These are phyloP conservation scores for Rotaria magnacalcarata DNA, from an alignment of 2,888 invertebrate species.

Conservation along the genomic window DNA sequence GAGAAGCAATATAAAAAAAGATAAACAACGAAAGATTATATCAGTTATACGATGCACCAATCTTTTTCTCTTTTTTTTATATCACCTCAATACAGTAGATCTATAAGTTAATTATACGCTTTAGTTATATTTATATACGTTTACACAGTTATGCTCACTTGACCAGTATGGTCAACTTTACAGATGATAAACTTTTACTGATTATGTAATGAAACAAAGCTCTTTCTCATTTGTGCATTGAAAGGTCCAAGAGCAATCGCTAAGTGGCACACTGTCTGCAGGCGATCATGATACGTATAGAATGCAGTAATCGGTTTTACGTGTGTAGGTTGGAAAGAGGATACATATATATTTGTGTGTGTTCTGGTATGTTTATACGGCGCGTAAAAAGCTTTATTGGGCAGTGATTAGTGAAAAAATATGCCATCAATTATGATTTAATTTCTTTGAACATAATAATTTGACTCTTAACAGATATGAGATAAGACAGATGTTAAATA, in stretches of 20 bases:
- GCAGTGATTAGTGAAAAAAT: neutral
- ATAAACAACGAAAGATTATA: neutral
- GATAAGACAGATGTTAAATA: conserved; percentile 4
- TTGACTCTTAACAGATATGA: neutral
- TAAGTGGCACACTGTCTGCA: conserved; percentile 29
- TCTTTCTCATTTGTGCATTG: neutral
- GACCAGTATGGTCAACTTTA: neutral
- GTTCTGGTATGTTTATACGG: neutral
- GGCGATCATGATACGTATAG: conserved; percentile 22
- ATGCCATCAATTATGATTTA: neutral
- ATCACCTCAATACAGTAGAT: neutral
- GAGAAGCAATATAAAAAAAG: neutral
- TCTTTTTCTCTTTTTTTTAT: neutral
- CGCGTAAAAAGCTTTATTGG: neutral
- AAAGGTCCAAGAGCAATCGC: conserved; percentile 26
- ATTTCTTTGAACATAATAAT: neutral
- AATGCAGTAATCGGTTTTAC: conserved; percentile 6
- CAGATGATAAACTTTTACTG: neutral
- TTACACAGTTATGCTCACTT: neutral
- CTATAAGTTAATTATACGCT: neutral
- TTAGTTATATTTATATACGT: neutral
- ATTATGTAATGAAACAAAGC: conserved; percentile 4
- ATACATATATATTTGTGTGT: neutral
- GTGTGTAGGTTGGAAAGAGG: neutral
- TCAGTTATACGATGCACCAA: neutral